These are phyloP conservation scores for Euleptes europaea DNA, from an alignment of 2,113 vertebrate genomes.

Conservation along the genomic window DNA sequence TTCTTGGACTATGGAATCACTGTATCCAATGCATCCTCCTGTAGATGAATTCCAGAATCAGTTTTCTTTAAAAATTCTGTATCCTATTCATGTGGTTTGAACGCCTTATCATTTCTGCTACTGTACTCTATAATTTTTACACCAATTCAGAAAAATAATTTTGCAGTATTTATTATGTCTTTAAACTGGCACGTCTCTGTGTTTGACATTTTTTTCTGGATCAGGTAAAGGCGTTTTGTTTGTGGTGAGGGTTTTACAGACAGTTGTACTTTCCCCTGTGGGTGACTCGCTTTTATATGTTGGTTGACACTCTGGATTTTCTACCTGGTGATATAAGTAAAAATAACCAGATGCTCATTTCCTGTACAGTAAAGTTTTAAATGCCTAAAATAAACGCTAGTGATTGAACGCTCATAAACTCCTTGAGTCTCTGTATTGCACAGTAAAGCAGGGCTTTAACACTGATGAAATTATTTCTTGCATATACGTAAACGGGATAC, in stretches of 20 bases:
- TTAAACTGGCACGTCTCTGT: not conserved
- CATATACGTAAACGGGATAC: not conserved
- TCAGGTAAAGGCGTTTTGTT: not conserved
- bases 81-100: not conserved
- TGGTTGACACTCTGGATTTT: slow-evolving; percentile 45
- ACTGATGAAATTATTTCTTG: not conserved
- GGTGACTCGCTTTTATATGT: slow-evolving; percentile 27
- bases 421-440: not conserved
- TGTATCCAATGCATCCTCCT: not conserved
- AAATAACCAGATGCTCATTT: slow-evolving; percentile 12
- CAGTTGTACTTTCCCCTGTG: slow-evolving; percentile 8
- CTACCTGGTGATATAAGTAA: slow-evolving; percentile 20
- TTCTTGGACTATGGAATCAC: not conserved
- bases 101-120: not conserved
- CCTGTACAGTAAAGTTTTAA: not conserved
- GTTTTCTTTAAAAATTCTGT: not conserved
- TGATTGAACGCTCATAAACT: not conserved
- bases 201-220: slow-evolving; percentile 9
- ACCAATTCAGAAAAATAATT: not conserved
- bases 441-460: slow-evolving; percentile 2
- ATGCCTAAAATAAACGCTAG: slow-evolving; percentile 27
- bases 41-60: not conserved
- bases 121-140: not conserved
- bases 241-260: not conserved
- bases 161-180: not conserved